Percentiles rank a stretch among this genome's conserved stretches.
phyloP scores from a whole-genome alignment of 2,113 vertebrate species.

The Alethe diademata region DNA sequence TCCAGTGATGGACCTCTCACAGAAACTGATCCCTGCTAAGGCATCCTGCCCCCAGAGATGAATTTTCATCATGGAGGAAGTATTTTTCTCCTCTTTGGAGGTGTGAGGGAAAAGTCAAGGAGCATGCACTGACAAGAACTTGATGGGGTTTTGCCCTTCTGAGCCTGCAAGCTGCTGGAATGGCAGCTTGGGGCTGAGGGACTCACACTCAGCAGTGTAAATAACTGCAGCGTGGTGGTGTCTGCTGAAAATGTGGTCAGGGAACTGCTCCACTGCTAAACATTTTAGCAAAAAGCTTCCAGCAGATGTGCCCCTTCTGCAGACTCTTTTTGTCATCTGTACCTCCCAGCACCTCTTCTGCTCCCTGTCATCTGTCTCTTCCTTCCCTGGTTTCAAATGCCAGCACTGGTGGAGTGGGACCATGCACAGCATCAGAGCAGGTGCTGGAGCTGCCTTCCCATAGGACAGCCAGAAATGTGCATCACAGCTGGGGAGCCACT shows the following conservation, averaged over 20 bases:
- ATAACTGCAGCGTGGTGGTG: rapidly evolving
- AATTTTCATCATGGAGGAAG: background rate
- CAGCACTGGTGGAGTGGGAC: rapidly evolving
- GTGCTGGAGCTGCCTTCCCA: background rate
- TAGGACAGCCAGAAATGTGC: background rate
- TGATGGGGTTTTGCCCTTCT: background rate
- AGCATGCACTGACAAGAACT: background rate
- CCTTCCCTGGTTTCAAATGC: background rate
- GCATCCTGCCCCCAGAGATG: background rate
- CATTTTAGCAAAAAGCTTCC: background rate
- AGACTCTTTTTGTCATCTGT: background rate
- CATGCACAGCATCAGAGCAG: rapidly evolving
- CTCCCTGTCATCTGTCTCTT: background rate
- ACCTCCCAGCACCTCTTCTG: background rate
- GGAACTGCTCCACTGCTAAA: background rate
- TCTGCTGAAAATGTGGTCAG: background rate
- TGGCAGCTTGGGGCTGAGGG: background rate
- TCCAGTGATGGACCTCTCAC: background rate
- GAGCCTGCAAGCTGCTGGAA: background rate
- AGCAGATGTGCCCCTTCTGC: background rate
- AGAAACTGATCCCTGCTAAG: background rate
- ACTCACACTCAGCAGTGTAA: background rate
- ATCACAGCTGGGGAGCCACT: rapidly evolving
- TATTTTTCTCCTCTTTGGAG: background rate
- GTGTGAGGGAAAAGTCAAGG: background rate